Conservation (phyloP, 2,888 invertebrate species). For the Barypeithes pellucidus region DNA sequence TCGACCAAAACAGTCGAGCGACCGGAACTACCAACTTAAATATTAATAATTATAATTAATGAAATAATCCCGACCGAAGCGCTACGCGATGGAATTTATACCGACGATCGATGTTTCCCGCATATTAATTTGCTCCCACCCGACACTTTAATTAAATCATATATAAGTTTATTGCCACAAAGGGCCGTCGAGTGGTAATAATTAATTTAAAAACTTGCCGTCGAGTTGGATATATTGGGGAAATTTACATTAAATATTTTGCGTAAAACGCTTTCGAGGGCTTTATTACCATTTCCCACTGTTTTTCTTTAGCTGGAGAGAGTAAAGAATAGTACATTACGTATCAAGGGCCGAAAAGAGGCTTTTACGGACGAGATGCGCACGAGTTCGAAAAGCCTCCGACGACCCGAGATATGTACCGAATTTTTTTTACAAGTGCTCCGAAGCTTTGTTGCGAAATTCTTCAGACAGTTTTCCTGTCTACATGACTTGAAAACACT, state of each 20-base stretch:
- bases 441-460: no score
- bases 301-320: no score
- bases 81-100: constrained; percentile 23
- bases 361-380: no score
- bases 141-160: constrained; percentile 24
- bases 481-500: no score
- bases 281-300: no score
- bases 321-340: no score
- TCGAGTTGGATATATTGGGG: constrained; percentile 8
- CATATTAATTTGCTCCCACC: constrained; percentile 27
- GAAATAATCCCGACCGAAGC: constrained; percentile 13
- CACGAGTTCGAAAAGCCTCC: no score
- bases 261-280: no score
- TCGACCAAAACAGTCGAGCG: constrained; percentile 35
- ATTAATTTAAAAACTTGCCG: constrained; percentile 6
- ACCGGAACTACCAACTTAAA: constrained; percentile 29
- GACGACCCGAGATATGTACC: no score
- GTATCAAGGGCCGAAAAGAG: no score
- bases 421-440: no score
- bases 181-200: constrained; percentile 11
- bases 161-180: constrained; percentile 23
- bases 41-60: constrained; percentile 32
- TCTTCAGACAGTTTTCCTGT: no score
- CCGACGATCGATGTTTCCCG: constrained; percentile 28
- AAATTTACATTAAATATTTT: background rate